Percentiles rank a stretch among this genome's conserved stretches.
Evolutionary conservation across 2,113 vertebrate genomes (phyloP).

Genomic region (Perca schrenkii): DNA sequence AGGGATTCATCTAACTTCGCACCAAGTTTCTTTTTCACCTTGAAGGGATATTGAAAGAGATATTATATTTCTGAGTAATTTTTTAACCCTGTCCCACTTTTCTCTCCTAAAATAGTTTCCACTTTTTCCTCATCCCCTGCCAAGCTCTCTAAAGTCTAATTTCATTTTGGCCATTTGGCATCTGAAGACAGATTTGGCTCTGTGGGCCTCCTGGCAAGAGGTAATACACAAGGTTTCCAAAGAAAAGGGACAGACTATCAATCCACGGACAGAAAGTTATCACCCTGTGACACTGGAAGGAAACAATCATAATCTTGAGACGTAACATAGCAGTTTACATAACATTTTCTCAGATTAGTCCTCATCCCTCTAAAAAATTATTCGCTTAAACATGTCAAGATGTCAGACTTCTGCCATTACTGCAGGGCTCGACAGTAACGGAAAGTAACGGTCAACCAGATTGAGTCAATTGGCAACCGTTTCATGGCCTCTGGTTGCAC

Average conservation of each 20-base stretch:
- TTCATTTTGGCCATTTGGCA: slow-evolving; percentile 69
- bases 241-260: slow-evolving; percentile 55
- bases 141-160: slow-evolving; percentile 59
- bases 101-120: slow-evolving; percentile 63
- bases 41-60: slow-evolving; percentile 30
- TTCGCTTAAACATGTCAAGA: slow-evolving; percentile 4
- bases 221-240: slow-evolving; percentile 43
- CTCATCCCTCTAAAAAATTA: background rate
- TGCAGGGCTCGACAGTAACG: too few relatives aligned
- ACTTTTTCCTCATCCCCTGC: slow-evolving; percentile 19
- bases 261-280: slow-evolving; percentile 46
- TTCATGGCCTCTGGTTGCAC: too few relatives aligned
- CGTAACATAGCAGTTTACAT: background rate
- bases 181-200: slow-evolving; percentile 59
- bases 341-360: background rate
- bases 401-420: background rate
- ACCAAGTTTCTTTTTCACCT: slow-evolving; percentile 33
- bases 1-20: background rate
- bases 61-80: slow-evolving; percentile 49
- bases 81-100: slow-evolving; percentile 56
- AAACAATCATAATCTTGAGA: slow-evolving; percentile 44
- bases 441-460: too few relatives aligned
- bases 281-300: slow-evolving; percentile 26
- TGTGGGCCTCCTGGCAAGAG: slow-evolving; percentile 53
- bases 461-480: too few relatives aligned